phyloP scores from a whole-genome alignment of 1,140 invertebrate species.

The Palaemon carinicauda region DNA sequence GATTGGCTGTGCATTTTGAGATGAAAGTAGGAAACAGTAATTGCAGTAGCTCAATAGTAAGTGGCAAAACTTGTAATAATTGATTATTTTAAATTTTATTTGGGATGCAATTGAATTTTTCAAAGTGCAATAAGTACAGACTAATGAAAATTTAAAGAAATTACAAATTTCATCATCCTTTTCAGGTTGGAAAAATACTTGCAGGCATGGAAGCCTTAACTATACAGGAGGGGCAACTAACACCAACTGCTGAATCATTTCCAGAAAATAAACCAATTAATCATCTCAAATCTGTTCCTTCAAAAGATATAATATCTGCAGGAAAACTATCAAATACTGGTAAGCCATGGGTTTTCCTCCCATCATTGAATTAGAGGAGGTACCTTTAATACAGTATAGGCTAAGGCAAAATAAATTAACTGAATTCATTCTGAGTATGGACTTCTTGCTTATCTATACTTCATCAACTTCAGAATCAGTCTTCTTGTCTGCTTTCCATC shows the following conservation, averaged over 20 bases:
- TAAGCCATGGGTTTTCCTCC: background rate
- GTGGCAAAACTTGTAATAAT: no score
- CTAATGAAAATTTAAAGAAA: background rate
- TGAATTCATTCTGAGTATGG: no score
- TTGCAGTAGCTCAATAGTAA: no score
- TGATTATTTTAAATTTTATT: no score
- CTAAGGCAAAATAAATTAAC: no score
- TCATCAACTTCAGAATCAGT: no score
- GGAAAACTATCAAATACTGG: conserved; percentile 17
- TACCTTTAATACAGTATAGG: background rate
- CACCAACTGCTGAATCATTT: background rate
- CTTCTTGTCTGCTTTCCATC: no score
- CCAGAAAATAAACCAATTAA: conserved; percentile 21
- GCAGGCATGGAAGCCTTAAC: conserved; percentile 13
- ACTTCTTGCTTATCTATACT: no score
- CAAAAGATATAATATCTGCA: conserved; percentile 24
- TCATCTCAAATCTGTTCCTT: conserved; percentile 9
- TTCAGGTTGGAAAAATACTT: conserved; percentile 31
- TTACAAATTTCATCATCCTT: background rate
- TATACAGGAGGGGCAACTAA: conserved; percentile 12
- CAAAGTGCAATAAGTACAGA: no score
- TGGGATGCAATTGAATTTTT: no score
- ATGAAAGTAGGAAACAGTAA: no score
- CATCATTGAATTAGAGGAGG: background rate
- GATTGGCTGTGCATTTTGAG: no score